Base-by-base conservation (phyloP, 1,140 invertebrate species). In the Heliconius nattereri region DNA sequence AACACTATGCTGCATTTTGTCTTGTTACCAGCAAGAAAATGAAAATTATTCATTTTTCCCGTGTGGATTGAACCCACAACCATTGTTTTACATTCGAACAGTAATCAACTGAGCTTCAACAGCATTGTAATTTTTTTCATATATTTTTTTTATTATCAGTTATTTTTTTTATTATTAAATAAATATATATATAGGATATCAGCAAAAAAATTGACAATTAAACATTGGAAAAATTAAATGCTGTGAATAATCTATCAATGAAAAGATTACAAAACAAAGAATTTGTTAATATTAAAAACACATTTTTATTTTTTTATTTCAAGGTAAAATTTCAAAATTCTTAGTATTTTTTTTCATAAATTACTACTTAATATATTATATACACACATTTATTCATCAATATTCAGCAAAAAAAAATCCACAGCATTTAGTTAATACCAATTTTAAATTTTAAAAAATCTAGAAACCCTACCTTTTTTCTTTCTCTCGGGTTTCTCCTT, bases 391-490 rank as follows among this genome's bases (percentile, higher is more conserved):
- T 45, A 45, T 45, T 13, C 60, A 66, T 1, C 60, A n/a, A 29
- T 11, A 66, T 66, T 66, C 60, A 26, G 60, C 60, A 66, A 66
- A 66, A 66, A 57, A 13, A 52, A 52, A 72, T 75, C 81, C 82
- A 81, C 76, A 81, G 78, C 80, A 78, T 26, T 29, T 23, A 16
- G 16, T 75, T 45, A 13, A 71, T 66, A 57, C 70, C 60, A 72
- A 73, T 13, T 54, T 11, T 32, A 20, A 66, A 66, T 66, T n/a
- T 77, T 71, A 76, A 66, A 84, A 79, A 7, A 73, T 57, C 60
- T 78, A 84, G 79, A 87, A 80, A 85, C 91, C 40, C 86, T 92
- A 94, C 92, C 92, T 94, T 93, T 94, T 66, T 93, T 93, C 78
- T 94, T 94, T 85, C 91, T 93, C 54, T 91, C 90, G 3, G 88